These are phyloP conservation scores for Sinopyrophorus schimmeli DNA, from an alignment of 2,888 invertebrate genomes.

Conservation along the genomic window DNA sequence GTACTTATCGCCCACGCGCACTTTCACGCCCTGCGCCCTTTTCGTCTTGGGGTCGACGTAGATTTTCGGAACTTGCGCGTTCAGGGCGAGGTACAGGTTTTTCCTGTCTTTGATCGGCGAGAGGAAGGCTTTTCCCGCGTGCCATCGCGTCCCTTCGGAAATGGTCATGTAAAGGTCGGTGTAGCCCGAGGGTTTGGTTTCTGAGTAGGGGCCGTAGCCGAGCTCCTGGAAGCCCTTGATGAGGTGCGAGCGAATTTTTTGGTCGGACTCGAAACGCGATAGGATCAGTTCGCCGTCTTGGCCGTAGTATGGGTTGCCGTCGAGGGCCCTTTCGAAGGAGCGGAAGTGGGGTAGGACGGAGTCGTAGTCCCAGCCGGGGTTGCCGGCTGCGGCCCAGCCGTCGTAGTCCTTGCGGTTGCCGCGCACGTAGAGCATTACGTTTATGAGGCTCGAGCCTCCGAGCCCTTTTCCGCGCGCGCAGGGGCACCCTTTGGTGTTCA, in stretches of 20 bases:
- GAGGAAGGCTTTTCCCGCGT: slow-evolving; percentile 62
- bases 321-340: slow-evolving; percentile 55
- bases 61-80: slow-evolving; percentile 60
- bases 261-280: slow-evolving; percentile 15
- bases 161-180: slow-evolving; percentile 52
- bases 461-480: slow-evolving; percentile 92
- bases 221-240: slow-evolving; percentile 31
- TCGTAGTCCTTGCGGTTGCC: slow-evolving; percentile 88
- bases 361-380: slow-evolving; percentile 83
- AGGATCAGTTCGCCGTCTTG: slow-evolving; percentile 29
- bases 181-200: slow-evolving; percentile 47
- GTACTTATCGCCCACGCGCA: slow-evolving; percentile 38
- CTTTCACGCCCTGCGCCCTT: slow-evolving; percentile 54
- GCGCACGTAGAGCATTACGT: slow-evolving; percentile 90
- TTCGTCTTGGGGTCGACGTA: slow-evolving; percentile 55
- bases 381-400: slow-evolving; percentile 80
- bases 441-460: slow-evolving; percentile 84
- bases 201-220: slow-evolving; percentile 50
- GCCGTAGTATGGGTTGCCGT: slow-evolving; percentile 25
- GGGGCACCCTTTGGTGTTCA: slow-evolving; percentile 84
- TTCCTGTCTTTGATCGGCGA: slow-evolving; percentile 57
- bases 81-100: slow-evolving; percentile 61
- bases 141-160: slow-evolving; percentile 57
- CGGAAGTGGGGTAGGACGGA: slow-evolving; percentile 81
- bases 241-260: slow-evolving; percentile 19